Base-by-base conservation (phyloP, 2,888 invertebrate species). In the Elysia crispata region DNA sequence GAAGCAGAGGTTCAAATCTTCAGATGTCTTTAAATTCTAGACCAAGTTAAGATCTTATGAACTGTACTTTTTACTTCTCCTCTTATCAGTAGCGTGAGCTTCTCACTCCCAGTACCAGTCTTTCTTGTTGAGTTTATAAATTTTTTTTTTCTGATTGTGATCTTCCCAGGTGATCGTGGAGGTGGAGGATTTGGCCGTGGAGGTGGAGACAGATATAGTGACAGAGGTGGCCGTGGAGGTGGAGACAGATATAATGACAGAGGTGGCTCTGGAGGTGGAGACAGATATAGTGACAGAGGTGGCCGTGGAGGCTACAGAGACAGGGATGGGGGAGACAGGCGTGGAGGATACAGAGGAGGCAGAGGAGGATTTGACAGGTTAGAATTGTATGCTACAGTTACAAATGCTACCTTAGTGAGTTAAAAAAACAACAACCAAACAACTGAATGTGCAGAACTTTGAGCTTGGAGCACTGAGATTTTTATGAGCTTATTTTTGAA, bases 241-340 rank as follows among this genome's bases (percentile, higher is more conserved):
- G 84, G 82, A 28, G 84, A 81, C 5, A 83, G 84, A 30, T 84
- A 41, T 23, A 66, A 66, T 13, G 80, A 81, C 18, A 81, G 82
- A 25, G 60, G 33, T 33, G 77, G 77, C 13, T 75, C 76, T 25
- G 77, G 77, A 28, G 75, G 78, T 18, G 74, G 84, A 23, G 82
- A 83, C 60, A 80, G 82, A 28, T 81, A 79, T n/a, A 75, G 84
- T 28, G 73, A 72, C 18, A 69, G 81, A 49, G 76, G 66, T 15
- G 74, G 83, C 18, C 76, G 82, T n/a, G 79, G 81, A 5, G 84
- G 84, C 0, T 84, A 82, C 20, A 83, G 83, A 31, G 85, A 83
- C 25, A 82, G 84, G n/a, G 83, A 81, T 15, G 50, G 80, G n/a
- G 80, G 79, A 28, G 80, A 80, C 11, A 82, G 81, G 20, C 57